Evolutionary conservation across 1,140 invertebrate species (phyloP).

Genomic region (Penaeus chinensis): DNA sequence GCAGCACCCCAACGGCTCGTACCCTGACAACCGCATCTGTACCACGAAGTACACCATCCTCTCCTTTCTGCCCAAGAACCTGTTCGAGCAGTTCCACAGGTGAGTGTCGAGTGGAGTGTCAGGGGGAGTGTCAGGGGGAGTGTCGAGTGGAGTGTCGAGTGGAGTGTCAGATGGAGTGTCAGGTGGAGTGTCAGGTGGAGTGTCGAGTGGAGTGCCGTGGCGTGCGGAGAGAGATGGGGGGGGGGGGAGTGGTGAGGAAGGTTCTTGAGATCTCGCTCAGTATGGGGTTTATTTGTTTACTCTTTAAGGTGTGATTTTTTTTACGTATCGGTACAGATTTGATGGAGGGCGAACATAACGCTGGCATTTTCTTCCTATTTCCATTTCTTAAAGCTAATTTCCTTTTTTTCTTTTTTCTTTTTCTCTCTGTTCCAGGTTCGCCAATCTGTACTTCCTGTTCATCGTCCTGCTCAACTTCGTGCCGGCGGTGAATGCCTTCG

Average conservation of each 20-base stretch:
- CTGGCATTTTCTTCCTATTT: too few species aligned
- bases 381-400: too few species aligned
- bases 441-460: constrained; percentile 98
- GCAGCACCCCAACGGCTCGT: constrained; percentile 85
- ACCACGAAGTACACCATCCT: constrained; percentile 96
- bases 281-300: neutral
- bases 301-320: neutral
- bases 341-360: too few species aligned
- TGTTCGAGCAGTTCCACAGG: constrained; percentile 97
- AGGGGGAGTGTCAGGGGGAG: neutral
- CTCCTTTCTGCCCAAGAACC: constrained; percentile 95
- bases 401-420: neutral
- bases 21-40: constrained; percentile 83
- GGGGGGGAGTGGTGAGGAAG: neutral
- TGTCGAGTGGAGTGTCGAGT: too few species aligned
- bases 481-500: constrained; percentile 92
- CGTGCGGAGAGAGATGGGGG: neutral
- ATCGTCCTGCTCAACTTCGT: constrained; percentile 97
- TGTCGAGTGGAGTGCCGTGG: neutral
- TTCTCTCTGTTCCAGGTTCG: constrained; percentile 72
- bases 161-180: neutral
- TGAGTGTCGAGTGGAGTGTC: constrained; percentile 3
- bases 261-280: neutral
- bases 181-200: neutral
- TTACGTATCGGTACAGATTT: neutral